Conservation (phyloP, 1,140 invertebrate species). For the Nymphalis io region DNA sequence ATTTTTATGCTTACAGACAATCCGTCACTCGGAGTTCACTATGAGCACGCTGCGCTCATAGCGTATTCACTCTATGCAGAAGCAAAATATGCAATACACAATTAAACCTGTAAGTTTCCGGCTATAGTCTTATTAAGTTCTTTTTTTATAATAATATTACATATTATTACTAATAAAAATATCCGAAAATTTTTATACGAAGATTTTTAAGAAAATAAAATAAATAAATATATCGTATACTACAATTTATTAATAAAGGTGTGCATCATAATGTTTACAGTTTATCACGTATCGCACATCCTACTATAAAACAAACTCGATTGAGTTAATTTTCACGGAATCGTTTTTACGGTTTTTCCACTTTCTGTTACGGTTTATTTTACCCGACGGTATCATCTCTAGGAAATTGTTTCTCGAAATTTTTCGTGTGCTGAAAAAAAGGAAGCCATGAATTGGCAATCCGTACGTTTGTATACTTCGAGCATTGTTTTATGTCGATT, state of each 20-base stretch:
- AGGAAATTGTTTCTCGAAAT: constrained; percentile 69
- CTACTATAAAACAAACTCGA: constrained; percentile 46
- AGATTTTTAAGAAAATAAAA: no score
- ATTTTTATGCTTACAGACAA: no score
- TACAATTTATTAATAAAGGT: background rate
- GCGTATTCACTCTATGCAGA: no score
- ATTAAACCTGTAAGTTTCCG: no score
- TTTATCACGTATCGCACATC: constrained; percentile 32
- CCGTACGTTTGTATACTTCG: constrained; percentile 41
- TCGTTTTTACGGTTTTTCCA: constrained; percentile 72
- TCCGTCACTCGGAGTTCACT: no score
- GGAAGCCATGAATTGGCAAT: constrained; percentile 46
- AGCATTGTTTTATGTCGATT: constrained; percentile 42
- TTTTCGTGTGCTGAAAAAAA: constrained; percentile 47
- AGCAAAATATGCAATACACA: no score
- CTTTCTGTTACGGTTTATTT: constrained; percentile 75
- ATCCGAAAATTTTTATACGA: no score
- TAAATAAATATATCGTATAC: no score
- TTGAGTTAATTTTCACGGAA: constrained; percentile 73
- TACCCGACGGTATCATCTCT: constrained; percentile 73
- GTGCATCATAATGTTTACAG: constrained; percentile 14
- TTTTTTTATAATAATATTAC: no score
- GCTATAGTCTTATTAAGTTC: no score
- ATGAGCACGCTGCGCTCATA: no score
- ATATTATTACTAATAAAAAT: no score